Percentiles rank a stretch among this genome's conserved stretches.
These are phyloP conservation scores for Sanderia malayensis DNA, from an alignment of 30 jellyfish, hydroid and myxozoan genomes.

Conservation along the genomic window DNA sequence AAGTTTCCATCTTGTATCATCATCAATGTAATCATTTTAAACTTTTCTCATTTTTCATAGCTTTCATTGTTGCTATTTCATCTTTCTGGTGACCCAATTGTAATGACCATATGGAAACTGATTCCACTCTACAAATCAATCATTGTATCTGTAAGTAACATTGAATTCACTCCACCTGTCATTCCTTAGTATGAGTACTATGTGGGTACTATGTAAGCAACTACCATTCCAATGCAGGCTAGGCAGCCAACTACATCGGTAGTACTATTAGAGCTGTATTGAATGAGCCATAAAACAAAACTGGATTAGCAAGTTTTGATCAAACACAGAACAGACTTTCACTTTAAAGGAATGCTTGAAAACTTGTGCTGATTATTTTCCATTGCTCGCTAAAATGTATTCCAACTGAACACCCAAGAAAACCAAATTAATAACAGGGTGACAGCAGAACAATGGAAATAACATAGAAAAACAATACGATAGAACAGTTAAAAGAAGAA, in stretches of 20 bases:
- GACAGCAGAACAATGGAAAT: no score
- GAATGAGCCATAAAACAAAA: background rate
- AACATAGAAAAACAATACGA: no score
- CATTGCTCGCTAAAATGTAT: no score
- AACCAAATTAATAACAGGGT: no score
- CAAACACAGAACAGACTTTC: no score
- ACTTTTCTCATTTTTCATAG: slow-evolving; percentile 25
- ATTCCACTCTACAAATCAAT: slow-evolving; percentile 62
- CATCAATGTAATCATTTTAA: no score
- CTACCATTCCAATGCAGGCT: background rate
- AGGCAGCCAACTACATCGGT: background rate
- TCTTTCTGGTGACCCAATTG: slow-evolving; percentile 56
- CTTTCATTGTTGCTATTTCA: slow-evolving; percentile 36
- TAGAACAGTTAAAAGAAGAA: no score
- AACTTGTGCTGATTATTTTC: no score
- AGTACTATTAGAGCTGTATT: background rate
- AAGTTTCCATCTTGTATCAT: no score
- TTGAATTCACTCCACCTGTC: background rate
- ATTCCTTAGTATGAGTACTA: background rate
- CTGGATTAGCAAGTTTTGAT: background rate
- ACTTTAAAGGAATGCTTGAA: no score
- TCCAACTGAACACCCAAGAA: no score
- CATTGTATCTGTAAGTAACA: slow-evolving; percentile 56
- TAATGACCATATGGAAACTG: slow-evolving; percentile 60
- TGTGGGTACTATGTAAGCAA: background rate